Evolutionary conservation across 35 echinoderm and acorn worm species (phyloP).

Genomic region (Ophiothrix spiculata): DNA sequence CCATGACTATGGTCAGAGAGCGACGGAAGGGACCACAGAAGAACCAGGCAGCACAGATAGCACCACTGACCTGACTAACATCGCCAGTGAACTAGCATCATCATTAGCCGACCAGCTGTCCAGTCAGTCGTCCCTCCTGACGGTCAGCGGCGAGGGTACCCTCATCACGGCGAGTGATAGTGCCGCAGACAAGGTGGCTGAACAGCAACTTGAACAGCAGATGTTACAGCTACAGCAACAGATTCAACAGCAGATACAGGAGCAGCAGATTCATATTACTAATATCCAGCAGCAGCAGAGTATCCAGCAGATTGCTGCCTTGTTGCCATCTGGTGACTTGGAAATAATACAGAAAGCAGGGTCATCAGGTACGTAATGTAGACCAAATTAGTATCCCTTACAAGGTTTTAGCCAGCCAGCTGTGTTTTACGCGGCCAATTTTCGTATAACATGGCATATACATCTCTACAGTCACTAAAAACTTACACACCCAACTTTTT

Average conservation of each 20-base stretch:
- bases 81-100: not conserved
- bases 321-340: not conserved
- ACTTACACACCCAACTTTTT: too few relatives aligned
- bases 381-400: not conserved
- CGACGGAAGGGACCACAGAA: not conserved
- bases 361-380: not conserved
- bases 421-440: not conserved
- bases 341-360: not conserved
- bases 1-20: conserved; percentile 55
- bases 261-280: not conserved
- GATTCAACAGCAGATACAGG: not conserved
- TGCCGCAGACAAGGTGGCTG: too few relatives aligned
- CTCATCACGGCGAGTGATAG: too few relatives aligned
- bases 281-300: not conserved
- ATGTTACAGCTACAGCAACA: not conserved
- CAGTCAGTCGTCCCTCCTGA: not conserved
- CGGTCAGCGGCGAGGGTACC: not conserved
- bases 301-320: not conserved
- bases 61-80: not conserved
- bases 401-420: not conserved
- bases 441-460: not conserved
- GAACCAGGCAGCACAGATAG: not conserved
- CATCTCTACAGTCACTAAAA: not conserved
- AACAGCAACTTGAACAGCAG: not conserved
- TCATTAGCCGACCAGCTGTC: not conserved